These are phyloP conservation scores for Diarsia dahlii DNA, from an alignment of 2,888 invertebrate genomes.

Conservation along the genomic window DNA sequence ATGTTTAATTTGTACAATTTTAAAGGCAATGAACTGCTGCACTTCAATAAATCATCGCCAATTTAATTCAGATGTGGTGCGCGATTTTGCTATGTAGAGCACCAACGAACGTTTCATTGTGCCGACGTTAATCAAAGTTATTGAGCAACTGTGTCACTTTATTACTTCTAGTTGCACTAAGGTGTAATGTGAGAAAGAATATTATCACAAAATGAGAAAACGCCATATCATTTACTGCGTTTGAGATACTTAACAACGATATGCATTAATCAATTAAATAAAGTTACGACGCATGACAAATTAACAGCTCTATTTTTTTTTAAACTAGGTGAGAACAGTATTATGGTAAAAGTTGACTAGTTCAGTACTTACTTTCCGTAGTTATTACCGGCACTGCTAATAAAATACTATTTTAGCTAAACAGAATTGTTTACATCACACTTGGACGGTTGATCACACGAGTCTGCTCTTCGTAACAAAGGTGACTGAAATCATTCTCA, in stretches of 20 bases:
- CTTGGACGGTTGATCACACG: slow-evolving; percentile 51
- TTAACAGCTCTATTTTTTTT: slow-evolving; percentile 7
- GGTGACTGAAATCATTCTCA: slow-evolving; percentile 56
- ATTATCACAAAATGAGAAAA: slow-evolving; percentile 26
- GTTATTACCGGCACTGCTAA: slow-evolving; percentile 25
- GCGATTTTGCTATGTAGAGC: slow-evolving; percentile 42
- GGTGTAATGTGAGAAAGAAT: slow-evolving; percentile 23
- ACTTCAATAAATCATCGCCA: slow-evolving; percentile 32
- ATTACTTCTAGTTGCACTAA: background rate
- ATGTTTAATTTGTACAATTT: slow-evolving; percentile 8
- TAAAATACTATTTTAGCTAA: slow-evolving; percentile 5
- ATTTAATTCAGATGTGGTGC: slow-evolving; percentile 38
- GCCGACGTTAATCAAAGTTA: slow-evolving; percentile 30
- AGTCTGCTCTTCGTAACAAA: slow-evolving; percentile 50
- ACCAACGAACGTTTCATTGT: slow-evolving; percentile 20
- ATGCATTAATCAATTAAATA: slow-evolving; percentile 34
- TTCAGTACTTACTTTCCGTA: slow-evolving; percentile 55
- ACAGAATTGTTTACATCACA: slow-evolving; percentile 50
- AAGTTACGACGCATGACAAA: slow-evolving; percentile 31
- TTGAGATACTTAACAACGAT: slow-evolving; percentile 26
- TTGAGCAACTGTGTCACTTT: slow-evolving; percentile 11
- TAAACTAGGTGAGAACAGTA: slow-evolving; percentile 1
- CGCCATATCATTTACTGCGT: slow-evolving; percentile 8
- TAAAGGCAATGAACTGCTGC: slow-evolving; percentile 31
- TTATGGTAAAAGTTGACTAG: slow-evolving; percentile 1